Percentiles rank a stretch among this genome's conserved stretches.
These are phyloP conservation scores for Drosophila mayri DNA, from an alignment of 1,140 invertebrate genomes.

Conservation along the genomic window DNA sequence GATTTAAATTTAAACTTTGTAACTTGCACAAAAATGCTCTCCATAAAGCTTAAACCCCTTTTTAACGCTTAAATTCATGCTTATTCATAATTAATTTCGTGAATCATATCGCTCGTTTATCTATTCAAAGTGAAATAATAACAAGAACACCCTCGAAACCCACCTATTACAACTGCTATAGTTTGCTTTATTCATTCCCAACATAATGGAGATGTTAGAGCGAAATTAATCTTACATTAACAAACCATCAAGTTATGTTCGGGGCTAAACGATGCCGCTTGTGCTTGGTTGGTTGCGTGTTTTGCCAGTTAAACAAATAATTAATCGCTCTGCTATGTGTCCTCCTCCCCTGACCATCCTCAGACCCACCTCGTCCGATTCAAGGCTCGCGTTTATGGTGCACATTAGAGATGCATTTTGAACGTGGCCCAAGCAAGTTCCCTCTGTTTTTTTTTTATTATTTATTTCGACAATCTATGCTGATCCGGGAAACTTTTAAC, in stretches of 20 bases:
- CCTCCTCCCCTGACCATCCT: background rate
- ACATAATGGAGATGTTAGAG: constrained; percentile 70
- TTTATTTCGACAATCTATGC: constrained; percentile 53
- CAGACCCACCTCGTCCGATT: constrained; percentile 4
- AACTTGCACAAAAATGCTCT: background rate
- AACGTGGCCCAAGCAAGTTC: constrained; percentile 35
- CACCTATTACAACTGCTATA: background rate
- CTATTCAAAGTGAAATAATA: constrained; percentile 25
- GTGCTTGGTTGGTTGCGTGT: constrained; percentile 60
- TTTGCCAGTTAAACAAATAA: constrained; percentile 76
- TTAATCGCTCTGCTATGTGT: constrained; percentile 53
- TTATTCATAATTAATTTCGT: background rate
- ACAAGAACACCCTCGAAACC: background rate
- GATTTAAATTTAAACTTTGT: background rate
- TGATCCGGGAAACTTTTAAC: constrained; percentile 83
- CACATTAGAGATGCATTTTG: constrained; percentile 75
- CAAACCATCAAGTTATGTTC: constrained; percentile 54
- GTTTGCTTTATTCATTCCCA: constrained; percentile 3
- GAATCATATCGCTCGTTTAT: background rate
- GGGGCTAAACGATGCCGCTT: constrained; percentile 25
- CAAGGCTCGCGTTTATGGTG: constrained; percentile 62
- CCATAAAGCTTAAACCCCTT: background rate
- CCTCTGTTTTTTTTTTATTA: background rate
- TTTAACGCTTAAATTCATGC: background rate
- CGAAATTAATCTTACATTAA: constrained; percentile 82